These are phyloP conservation scores for Raphicerus campestris DNA, from an alignment of 2,113 vertebrate species.

Conservation along the genomic window DNA sequence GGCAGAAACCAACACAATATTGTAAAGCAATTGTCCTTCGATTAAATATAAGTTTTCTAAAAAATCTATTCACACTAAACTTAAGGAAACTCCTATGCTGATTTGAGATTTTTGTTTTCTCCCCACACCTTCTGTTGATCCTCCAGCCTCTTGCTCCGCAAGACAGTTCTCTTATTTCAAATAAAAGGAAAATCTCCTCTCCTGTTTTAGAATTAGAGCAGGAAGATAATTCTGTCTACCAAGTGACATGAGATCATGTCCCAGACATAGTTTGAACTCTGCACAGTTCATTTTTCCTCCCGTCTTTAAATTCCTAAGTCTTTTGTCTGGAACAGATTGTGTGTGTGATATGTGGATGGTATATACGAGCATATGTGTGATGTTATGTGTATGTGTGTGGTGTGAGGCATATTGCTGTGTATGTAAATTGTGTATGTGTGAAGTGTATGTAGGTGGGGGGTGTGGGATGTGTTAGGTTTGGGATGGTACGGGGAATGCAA, in stretches of 20 bases:
- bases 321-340: not conserved
- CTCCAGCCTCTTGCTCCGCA: too few species aligned
- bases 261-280: not conserved
- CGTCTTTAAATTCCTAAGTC: not conserved
- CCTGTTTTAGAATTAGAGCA: not conserved
- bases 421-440: not conserved
- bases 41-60: not conserved
- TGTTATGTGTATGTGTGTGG: not conserved
- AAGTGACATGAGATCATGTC: not conserved
- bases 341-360: not conserved
- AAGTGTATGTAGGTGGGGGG: not conserved
- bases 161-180: not conserved
- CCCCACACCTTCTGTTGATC: not conserved
- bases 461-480: not conserved
- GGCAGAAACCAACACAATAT: not conserved
- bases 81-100: not conserved
- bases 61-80: not conserved
- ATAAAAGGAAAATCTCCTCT: not conserved
- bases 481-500: not conserved
- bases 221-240: not conserved
- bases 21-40: not conserved
- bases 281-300: not conserved
- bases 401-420: not conserved
- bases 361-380: not conserved
- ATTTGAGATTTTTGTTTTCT: not conserved